Percentiles rank a stretch among this genome's conserved stretches.
Evolutionary conservation across 2,888 invertebrate species (phyloP).

Genomic region (Fragum sueziense): DNA sequence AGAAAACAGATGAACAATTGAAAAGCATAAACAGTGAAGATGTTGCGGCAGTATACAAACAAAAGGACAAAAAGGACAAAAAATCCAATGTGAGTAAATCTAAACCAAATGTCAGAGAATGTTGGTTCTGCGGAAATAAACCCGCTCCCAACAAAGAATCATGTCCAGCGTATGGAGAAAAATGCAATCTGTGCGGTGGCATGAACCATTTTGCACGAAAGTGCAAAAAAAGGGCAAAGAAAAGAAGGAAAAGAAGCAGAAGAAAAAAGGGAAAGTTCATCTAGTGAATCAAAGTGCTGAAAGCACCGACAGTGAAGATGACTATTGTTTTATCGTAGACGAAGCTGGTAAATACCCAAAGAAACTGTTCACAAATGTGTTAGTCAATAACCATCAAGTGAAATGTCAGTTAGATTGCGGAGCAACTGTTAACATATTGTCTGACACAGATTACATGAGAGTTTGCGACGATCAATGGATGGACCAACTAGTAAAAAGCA

Average conservation of each 20-base stretch:
- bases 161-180: constrained; percentile 27
- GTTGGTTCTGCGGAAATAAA: constrained; percentile 31
- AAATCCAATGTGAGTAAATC: constrained; percentile 1
- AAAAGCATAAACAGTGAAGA: constrained; percentile 35
- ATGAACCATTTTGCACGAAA: constrained; percentile 22
- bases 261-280: too few species aligned
- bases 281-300: not conserved
- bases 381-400: constrained; percentile 8
- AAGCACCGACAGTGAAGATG: not conserved
- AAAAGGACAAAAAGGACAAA: not conserved
- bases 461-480: constrained; percentile 22
- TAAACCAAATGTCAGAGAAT: too few species aligned
- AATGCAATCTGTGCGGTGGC: not conserved
- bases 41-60: constrained; percentile 8
- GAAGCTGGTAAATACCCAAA: constrained; percentile 6
- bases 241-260: too few species aligned
- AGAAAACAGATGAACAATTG: constrained; percentile 36
- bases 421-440: constrained; percentile 39
- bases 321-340: not conserved
- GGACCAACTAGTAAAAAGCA: constrained; percentile 7
- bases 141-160: not conserved
- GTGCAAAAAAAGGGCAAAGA: not conserved
- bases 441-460: constrained; percentile 29
- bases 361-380: constrained; percentile 27
- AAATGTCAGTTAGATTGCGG: constrained; percentile 41